phyloP scores from a whole-genome alignment of 30 jellyfish, hydroid and myxozoan species.

The Hydractinia echinata region DNA sequence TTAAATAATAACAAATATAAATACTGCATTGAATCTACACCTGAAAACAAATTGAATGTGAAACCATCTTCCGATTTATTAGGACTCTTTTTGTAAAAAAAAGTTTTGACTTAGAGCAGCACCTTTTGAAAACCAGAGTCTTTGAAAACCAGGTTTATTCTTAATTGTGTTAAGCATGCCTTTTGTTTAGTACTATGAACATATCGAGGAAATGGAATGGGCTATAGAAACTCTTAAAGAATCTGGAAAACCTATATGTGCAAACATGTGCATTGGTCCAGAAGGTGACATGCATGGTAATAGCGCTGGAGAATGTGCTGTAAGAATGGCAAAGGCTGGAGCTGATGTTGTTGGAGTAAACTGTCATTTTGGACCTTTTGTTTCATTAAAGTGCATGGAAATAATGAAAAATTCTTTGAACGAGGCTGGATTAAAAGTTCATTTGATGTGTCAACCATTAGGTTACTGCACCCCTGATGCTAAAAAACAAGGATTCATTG shows the following conservation, averaged over 20 bases:
- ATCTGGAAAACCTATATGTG: conserved; percentile 68
- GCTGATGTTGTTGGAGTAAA: conserved; percentile 91
- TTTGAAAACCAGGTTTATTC: too few relatives aligned
- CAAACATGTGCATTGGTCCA: conserved; percentile 95
- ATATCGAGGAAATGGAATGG: conserved; percentile 97
- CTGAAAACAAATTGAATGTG: too few relatives aligned
- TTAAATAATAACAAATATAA: too few relatives aligned
- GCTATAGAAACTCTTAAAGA: conserved; percentile 84
- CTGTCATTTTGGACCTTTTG: conserved; percentile 91
- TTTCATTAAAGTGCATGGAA: conserved; percentile 50
- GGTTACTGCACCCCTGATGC: conserved; percentile 91
- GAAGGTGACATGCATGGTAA: conserved; percentile 97
- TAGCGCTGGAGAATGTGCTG: conserved; percentile 87
- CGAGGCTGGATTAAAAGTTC: conserved; percentile 79
- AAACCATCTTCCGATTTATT: too few relatives aligned
- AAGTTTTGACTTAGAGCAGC: too few relatives aligned
- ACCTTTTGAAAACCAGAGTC: too few relatives aligned
- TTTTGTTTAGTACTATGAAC: conserved; percentile 57
- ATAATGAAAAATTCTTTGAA: conserved; percentile 72
- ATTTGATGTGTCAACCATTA: conserved; percentile 82
- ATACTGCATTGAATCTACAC: too few relatives aligned
- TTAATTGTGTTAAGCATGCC: background rate
- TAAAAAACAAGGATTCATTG: conserved; percentile 79
- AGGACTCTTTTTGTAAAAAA: too few relatives aligned
- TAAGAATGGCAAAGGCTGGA: conserved; percentile 96